Base-by-base conservation (phyloP, 2,113 vertebrate genomes). In the Semnornis frantzii region DNA sequence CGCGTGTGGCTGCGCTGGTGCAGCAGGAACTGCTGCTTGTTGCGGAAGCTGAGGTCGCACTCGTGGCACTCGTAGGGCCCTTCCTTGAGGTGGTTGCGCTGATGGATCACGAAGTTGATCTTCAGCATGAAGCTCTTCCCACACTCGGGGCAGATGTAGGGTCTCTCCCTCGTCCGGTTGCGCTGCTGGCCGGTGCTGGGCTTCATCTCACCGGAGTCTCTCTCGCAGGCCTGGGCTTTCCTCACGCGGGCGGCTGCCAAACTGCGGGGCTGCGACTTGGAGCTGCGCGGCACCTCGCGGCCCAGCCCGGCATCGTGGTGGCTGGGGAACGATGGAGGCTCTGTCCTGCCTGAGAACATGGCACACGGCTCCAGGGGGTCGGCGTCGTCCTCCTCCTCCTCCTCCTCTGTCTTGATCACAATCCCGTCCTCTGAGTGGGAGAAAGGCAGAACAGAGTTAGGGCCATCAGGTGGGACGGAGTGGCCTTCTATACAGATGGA, bases 31-130 rank as follows among this genome's bases (percentile, higher is more conserved):
- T 98, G 98, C 90, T 98, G 98, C 97, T 98, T 98, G 97, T 98
- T 97, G 86, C 98, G 97, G 94, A 98, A 98, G 96, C 97, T 98
- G 95, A 97, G 89, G 87, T 98, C 97, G 42, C 98, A 98, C 11
- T 97, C 97, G 7, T 97, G 92, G 87, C 98, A 98, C 84, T 97
- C 97, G 28, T 98, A 98, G 25, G 98, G 97, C 70, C 98, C 98
- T 89, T 98, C 98, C 96, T 98, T 98, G 92, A 98, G 97, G 92
- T 98, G 98, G 97, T 98, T 98, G 75, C 98, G 97, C 96, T 98
- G 98, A 96, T 98, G 98, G 97, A 98, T 98, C 93, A 98, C 96
- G 88, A 98, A 98, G 94, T 98, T 98, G 97, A 98, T 98, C 95
- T 97, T 98, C 12, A 98, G 96, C 91, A 98, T 97, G 95, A 98